Base-by-base conservation (phyloP, 2,113 vertebrate genomes). In the Mixornis gularis region DNA sequence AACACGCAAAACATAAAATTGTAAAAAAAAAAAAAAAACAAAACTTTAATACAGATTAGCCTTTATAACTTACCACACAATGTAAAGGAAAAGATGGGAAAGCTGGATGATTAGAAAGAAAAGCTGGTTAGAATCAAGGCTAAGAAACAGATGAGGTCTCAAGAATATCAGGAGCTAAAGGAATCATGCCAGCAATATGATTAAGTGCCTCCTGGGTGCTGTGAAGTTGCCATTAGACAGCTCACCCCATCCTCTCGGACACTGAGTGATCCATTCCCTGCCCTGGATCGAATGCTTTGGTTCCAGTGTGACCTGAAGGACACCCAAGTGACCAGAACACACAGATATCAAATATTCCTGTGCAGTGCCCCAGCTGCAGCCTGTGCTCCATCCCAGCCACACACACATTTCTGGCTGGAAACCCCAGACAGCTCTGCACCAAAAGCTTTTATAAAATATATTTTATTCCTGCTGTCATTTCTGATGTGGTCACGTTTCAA, bases 401-500 rank as follows among this genome's bases (percentile, higher is more conserved):
- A 5, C 40, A 32, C 8, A 13, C 9, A 2, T 6, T 34, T 32
- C 36, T 16, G 1, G 0, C 0, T 12, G 48, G 62, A 76, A 89
- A 52, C 6, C 9, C 26, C 62, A 36, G 8, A 11, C 11, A 55
- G 10, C 18, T 18, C 32, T 19, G 24, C n/a, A 24, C 6, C 7
- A 3, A 51, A 66, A 1, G 6, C 26, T 71, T 68, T 74, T 51
- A 15, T 17, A 36, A 40, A 52, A 38, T 3, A 0, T 7, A 1
- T 36, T 82, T 85, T 87, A 79, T 36, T 53, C 44, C 36, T 46
- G 2, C 36, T 1, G 1, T 46, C 7, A 1, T 53, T 81, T 91
- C 40, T 79, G 48, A 32, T 19, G 26, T 4, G 53, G 36, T 26
- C 30, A 7, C 0, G 7, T 52, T 76, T 77, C 59, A n/a, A 11